Evolutionary conservation across 2,797 vertebrate genomes (phyloP).

Genomic region (Halcyon chelicuti): DNA sequence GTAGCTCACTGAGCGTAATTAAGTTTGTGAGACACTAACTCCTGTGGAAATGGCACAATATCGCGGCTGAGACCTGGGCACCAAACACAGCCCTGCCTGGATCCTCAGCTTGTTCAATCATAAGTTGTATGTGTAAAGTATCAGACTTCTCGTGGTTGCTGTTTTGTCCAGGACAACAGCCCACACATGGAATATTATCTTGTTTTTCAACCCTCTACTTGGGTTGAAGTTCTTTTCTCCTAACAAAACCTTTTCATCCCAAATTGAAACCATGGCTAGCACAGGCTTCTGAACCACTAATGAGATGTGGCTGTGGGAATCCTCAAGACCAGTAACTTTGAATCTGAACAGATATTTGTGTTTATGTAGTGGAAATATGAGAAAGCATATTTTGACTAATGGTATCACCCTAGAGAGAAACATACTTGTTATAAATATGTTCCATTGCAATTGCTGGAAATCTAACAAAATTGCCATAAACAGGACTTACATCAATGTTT

Average conservation of each 20-base stretch:
- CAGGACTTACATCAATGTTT: constrained; percentile 76
- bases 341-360: constrained; percentile 69
- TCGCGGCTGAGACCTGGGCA: background rate
- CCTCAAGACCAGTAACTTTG: constrained; percentile 69
- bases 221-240: background rate
- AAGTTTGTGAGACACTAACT: background rate
- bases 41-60: background rate
- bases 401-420: constrained; percentile 70
- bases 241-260: constrained; percentile 34
- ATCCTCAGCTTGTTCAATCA: background rate
- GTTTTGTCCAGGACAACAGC: background rate
- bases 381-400: constrained; percentile 79
- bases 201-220: background rate
- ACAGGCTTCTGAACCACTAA: constrained; percentile 40
- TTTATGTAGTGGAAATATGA: constrained; percentile 76
- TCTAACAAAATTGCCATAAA: constrained; percentile 68
- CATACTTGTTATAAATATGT: constrained; percentile 76
- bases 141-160: background rate
- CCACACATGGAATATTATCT: background rate
- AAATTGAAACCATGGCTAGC: constrained; percentile 28
- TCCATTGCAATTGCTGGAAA: constrained; percentile 76
- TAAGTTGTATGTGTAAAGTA: background rate
- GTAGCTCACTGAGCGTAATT: rapidly evolving
- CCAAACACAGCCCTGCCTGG: background rate
- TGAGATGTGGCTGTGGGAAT: constrained; percentile 68